Evolutionary conservation across 2,113 vertebrate genomes (phyloP), one percentile per base, ranked within the genome.

Genomic region (Jacana jacana): DNA sequence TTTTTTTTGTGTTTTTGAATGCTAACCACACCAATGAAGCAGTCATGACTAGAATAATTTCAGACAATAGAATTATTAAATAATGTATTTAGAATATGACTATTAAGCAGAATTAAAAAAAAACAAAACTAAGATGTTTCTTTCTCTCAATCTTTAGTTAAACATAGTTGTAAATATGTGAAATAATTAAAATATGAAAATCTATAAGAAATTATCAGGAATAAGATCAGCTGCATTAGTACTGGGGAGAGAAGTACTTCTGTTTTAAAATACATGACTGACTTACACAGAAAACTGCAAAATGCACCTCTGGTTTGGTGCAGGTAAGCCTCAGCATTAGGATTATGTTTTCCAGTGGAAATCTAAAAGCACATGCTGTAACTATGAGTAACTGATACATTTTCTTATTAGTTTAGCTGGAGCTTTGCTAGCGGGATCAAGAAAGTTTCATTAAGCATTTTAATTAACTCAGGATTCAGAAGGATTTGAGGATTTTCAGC

Each of bases 391-490:
- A 73, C 65, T 69, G 80, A 84, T 78, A 82, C 4, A 51, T 90
- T 88, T 93, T 91, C 20, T 52, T 81, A 63, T 81, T 80, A 86
- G 61, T 68, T 88, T 88, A 93, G 54, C 42, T 81, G 76, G 37
- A 79, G 77, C 70, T 93, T 79, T 96, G 37, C 23, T 63, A 89
- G 27, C 7, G 4, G 86, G 58, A 86, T 86, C 88, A 93, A 88
- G 55, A 52, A 88, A 88, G 63, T 89, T 91, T 83, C 79, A 69
- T 94, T 80, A 95, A 58, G 46, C 48, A 52, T 76, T 94, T 93
- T 96, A 93, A 96, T 96, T 95, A 95, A 93, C 23, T 80, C 11
- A 17, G 68, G 66, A 82, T 95, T 91, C 69, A 82, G 54, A 92
- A 63, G 77, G 61, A 94, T 93, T 94, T 91, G 49, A 91, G 66